phyloP scores from a whole-genome alignment of 2,888 invertebrate species.

The Leptinotarsa juncta region DNA sequence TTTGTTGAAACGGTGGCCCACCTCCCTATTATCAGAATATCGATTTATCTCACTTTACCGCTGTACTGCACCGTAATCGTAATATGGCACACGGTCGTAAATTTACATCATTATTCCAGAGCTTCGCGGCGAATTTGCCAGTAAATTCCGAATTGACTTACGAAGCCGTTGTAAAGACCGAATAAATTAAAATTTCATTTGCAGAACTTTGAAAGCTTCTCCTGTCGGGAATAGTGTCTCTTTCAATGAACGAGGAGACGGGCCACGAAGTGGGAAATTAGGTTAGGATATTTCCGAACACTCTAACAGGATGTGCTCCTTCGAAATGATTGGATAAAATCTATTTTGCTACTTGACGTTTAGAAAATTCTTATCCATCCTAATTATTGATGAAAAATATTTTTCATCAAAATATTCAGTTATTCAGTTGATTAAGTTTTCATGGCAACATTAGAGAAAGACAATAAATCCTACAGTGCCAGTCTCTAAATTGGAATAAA shows the following conservation, averaged over 20 bases:
- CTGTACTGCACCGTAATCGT: conserved; percentile 5
- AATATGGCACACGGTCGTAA: conserved; percentile 2
- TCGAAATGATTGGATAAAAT: neutral
- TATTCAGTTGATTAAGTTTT: too few species aligned
- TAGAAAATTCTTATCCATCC: too few species aligned
- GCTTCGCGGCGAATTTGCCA: conserved; percentile 7
- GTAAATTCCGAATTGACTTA: conserved; percentile 11
- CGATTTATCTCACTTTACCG: conserved; percentile 10
- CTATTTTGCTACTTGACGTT: neutral
- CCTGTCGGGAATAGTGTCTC: conserved; percentile 2
- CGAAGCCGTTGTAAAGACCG: conserved; percentile 6
- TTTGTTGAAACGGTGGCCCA: conserved; percentile 3
- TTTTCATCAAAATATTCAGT: too few species aligned
- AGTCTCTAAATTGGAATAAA: too few species aligned
- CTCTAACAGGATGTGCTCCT: neutral
- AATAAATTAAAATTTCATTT: conserved; percentile 22
- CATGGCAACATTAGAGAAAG: too few species aligned
- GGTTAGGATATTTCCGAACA: neutral
- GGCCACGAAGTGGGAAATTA: neutral
- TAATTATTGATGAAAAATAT: too few species aligned
- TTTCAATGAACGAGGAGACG: neutral
- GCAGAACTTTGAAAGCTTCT: conserved; percentile 15
- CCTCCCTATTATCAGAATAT: conserved; percentile 15
- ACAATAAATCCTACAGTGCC: too few species aligned
- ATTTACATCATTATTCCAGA: conserved; percentile 14